Evolutionary conservation across 2,113 vertebrate genomes (phyloP).

Genomic region (Tachuris rubrigastra): DNA sequence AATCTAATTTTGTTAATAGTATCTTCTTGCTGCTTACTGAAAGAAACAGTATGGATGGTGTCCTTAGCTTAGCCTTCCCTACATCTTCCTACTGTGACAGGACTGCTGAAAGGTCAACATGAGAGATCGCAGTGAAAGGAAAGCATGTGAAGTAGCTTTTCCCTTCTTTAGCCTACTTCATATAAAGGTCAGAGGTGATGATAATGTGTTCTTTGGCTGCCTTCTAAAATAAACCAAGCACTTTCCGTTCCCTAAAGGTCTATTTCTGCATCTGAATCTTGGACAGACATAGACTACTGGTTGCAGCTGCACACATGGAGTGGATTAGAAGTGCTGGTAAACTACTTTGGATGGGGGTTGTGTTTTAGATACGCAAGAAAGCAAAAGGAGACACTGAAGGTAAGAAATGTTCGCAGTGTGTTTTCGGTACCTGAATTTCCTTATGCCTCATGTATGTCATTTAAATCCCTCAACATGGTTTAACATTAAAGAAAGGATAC

Average conservation of each 20-base stretch:
- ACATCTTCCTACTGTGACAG: background rate
- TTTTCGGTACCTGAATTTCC: background rate
- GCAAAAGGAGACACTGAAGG: background rate
- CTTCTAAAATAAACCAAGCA: background rate
- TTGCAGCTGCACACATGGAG: background rate
- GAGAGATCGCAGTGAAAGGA: background rate
- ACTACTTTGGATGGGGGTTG: background rate
- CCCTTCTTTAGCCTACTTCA: background rate
- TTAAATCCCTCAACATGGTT: background rate
- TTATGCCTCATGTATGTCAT: background rate
- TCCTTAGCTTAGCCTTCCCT: background rate
- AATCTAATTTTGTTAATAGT: background rate
- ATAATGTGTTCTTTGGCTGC: background rate
- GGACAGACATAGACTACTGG: background rate
- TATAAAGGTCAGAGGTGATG: background rate
- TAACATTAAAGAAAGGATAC: background rate
- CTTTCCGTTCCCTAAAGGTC: background rate
- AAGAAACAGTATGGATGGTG: background rate
- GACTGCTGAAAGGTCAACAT: background rate
- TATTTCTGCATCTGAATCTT: background rate
- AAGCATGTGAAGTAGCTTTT: background rate
- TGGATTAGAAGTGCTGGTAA: background rate
- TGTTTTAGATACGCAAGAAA: background rate
- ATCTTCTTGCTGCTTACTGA: background rate
- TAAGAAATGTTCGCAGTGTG: accelerated